Evolutionary conservation across 2,113 vertebrate species (phyloP), one percentile per base, ranked within the genome.

Genomic region (Rhodinocichla rosea): DNA sequence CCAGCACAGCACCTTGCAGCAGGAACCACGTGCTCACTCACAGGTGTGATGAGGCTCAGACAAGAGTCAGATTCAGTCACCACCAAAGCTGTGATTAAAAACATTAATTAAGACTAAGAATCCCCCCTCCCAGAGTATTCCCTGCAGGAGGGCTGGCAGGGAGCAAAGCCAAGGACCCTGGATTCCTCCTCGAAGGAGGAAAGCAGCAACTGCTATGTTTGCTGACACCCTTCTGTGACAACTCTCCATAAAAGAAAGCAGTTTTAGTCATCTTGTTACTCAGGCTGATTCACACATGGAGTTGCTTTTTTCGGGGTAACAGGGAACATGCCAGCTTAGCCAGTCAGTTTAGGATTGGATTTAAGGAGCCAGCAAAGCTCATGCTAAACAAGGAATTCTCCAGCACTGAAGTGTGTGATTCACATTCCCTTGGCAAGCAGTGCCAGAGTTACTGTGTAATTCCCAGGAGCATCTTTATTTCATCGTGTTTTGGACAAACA

Each of bases 241-340:
- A 45, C 65, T 79, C 85, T 49, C 82, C 78, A 71, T 71, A 76
- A 87, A 89, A 90, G 70, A 71, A 94, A 96, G 95, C 95, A 93
- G 78, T 73, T 96, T 95, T 87, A 96, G 96, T 94, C 95, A 94
- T 94, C 90, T 23, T 91, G 95, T 93, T 96, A 94, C 96, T 97
- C 95, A 97, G 90, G 8, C 94, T 88, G 92, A 95, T 93, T 95
- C 96, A 92, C 94, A 90, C 92, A 71, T 11, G 32, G 62, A 93
- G 90, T 27, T 96, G 95, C 95, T 95, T 96, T 94, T 94, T 96
- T 80, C 3, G 57, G 92, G 90, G 53, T 67, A 49, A 56, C 78
- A 35, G 18, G 11, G 81, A 96, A 84, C 10, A 50, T 3, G 17
- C 65, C 87, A 94, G 87, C 78, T 81, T 67, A 71, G 87, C 65